Conservation (phyloP, 2,888 invertebrate species). For the Notodonta ziczac region DNA sequence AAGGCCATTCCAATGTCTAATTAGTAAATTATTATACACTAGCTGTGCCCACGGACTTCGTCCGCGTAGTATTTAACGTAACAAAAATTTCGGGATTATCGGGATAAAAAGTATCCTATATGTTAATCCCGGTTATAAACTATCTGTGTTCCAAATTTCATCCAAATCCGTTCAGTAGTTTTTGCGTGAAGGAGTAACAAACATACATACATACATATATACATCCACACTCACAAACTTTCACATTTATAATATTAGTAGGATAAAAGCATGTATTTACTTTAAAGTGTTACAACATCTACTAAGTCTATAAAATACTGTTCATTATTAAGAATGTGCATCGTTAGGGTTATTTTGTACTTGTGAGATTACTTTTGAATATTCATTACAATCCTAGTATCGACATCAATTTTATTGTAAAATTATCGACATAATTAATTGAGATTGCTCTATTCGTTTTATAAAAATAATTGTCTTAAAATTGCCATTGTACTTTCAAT, state of each 20-base stretch:
- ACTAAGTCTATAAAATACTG: constrained; percentile 18
- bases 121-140: too few relatives aligned
- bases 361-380: constrained; percentile 15
- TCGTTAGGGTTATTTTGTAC: constrained; percentile 32
- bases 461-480: constrained; percentile 20
- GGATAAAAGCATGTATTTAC: not conserved
- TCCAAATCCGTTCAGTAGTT: too few relatives aligned
- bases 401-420: not conserved
- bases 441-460: constrained; percentile 14
- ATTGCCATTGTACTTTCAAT: constrained; percentile 26
- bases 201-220: too few relatives aligned
- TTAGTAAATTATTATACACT: not conserved
- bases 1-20: not conserved
- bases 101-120: too few relatives aligned
- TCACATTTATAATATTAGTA: too few relatives aligned
- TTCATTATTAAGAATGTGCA: constrained; percentile 18
- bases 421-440: not conserved
- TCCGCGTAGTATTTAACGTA: too few relatives aligned
- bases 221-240: too few relatives aligned
- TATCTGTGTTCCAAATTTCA: too few relatives aligned
- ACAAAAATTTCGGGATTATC: too few relatives aligned
- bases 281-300: constrained; percentile 2
- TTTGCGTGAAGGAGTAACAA: too few relatives aligned
- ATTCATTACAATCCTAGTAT: constrained; percentile 11
- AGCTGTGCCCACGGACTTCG: too few relatives aligned